Evolutionary conservation across 2,113 vertebrate genomes (phyloP), one percentile per base, ranked within the genome.

Genomic region (Columba janthina): DNA sequence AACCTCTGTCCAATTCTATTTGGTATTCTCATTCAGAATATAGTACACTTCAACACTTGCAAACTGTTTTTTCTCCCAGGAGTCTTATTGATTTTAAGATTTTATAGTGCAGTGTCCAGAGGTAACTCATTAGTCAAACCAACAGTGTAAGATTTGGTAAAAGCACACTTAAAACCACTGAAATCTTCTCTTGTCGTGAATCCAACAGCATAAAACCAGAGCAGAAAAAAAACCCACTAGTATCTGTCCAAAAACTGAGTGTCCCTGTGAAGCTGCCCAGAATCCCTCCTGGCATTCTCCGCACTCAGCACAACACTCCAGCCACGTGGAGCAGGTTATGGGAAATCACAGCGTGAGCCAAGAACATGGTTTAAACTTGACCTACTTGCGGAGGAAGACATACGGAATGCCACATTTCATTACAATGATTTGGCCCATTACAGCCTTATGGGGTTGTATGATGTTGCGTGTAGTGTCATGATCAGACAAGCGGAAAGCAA

Each of bases 371-470:
- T 98, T 97, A 97, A 98, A 98, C 98, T 97, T 99, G 99, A 99
- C 98, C 98, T 98, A 99, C 97, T 98, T 99, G 98, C 95, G 90
- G 96, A 96, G 96, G 97, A 98, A 98, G 98, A 90, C 97, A 96
- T 96, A 97, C 22, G 96, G 84, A 94, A 98, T 78, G 98, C 97
- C 98, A 98, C 98, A 97, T 97, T 93, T 96, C 90, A 98, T 99
- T 99, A 99, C 97, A 91, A 28, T 97, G 97, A 98, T 90, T 89
- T 61, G 93, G 96, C 94, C 98, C 95, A 95, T 97, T 95, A 90
- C 77, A 96, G 97, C 98, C 98, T 98, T 98, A 94, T 96, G 97
- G 98, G 98, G 97, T 95, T 73, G 74, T 85, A 64, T 98, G 98
- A 98, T 97, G 97, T 3, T 88, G 86, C 69, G 60, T 36, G 85